Evolutionary conservation across 2,888 invertebrate genomes (phyloP).

Genomic region (Chrysolina haemoptera): DNA sequence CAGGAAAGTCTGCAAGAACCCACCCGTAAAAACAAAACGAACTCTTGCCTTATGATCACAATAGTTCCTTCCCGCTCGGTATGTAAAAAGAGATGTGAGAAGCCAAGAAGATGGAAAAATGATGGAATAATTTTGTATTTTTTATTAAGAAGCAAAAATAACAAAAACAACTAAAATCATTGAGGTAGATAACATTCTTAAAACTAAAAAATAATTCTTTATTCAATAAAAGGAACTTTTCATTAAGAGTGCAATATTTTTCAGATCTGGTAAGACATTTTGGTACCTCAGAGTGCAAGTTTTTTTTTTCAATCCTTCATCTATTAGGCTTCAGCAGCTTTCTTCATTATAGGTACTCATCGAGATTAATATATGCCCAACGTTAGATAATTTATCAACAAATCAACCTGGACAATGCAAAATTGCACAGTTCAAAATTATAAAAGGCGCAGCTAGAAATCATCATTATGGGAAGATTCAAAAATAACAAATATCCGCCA

Average conservation of each 20-base stretch:
- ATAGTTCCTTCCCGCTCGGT: neutral
- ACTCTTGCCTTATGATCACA: no score
- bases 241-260: conserved; percentile 4
- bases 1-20: no score
- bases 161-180: conserved; percentile 45
- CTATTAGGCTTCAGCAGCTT: neutral
- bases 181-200: conserved; percentile 48
- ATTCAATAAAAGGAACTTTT: conserved; percentile 33
- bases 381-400: neutral
- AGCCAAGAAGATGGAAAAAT: neutral
- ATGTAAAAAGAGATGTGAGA: neutral
- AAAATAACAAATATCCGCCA: no score
- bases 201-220: conserved; percentile 32
- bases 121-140: neutral
- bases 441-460: no score
- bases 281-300: conserved; percentile 9
- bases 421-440: no score
- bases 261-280: conserved; percentile 9
- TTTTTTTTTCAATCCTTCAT: neutral
- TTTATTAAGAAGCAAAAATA: conserved; percentile 38
- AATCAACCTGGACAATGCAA: no score
- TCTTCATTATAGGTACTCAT: neutral
- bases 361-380: neutral
- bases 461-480: no score
- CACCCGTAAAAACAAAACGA: no score